Evolutionary conservation across 2,888 invertebrate species (phyloP), one percentile per base, ranked within the genome.

Genomic region (Melipona bicolor): DNA sequence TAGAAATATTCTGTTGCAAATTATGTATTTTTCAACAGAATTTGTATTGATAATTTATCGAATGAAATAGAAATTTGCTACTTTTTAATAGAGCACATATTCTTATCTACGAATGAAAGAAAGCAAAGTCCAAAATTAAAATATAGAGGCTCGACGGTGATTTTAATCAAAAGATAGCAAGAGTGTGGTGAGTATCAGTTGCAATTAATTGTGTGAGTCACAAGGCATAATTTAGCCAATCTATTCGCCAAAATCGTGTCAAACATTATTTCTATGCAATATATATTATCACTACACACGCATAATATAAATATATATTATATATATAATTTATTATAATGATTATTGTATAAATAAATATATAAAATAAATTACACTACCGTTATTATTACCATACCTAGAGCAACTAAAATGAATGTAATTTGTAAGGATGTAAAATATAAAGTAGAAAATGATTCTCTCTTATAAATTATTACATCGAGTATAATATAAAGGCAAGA

Each of bases 301-400:
- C 84, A 88, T 83, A 89, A 84, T 84, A 89, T 81, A 87, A 84
- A 88, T 87, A 88, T 81, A 87, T 86, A 87, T 85, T 82, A 85
- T 83, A 89, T 88, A 90, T 91, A 90, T 91, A 88, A 91, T 89
- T 90, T 91, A 91, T 90, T 92, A 91, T 90, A 91, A 91, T 88
- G 88, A 90, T 90, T 90, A 92, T 91, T 92, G 91, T 90, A 92
- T 92, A 92, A 92, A 92, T 91, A 92, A 92, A 92, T 85, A 91
- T 87, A 90, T 81, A 88, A 91, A 91, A 88, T 89, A 89, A 88
- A 90, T 87, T 81, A 76, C 82, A 83, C 74, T 81, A 87, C 79
- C 77, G 65, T 85, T 67, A 85, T 91, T 90, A 89, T 87, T 91
- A 84, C 88, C 79, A 77, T 82, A 89, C 88, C 82, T 89, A 85